phyloP scores from a whole-genome alignment of 2,113 vertebrate species.

The Erythrolamprus reginae region DNA sequence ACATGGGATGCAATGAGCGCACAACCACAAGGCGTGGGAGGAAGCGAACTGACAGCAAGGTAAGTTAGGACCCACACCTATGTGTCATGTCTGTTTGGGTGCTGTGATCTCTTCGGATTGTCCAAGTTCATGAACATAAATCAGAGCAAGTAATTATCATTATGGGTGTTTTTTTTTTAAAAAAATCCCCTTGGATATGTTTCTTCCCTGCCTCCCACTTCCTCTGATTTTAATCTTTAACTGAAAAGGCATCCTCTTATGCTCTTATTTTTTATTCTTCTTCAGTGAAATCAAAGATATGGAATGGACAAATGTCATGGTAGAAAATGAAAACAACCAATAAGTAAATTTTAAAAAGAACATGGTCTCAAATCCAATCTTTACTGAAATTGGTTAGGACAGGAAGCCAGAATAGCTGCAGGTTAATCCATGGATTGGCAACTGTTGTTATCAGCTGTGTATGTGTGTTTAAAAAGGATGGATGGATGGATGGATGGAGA shows the following conservation, averaged over 20 bases:
- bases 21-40: too few relatives aligned
- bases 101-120: background rate
- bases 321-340: background rate
- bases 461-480: too few relatives aligned
- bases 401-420: background rate
- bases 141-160: background rate
- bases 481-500: background rate
- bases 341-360: background rate
- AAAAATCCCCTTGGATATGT: background rate
- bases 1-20: too few relatives aligned
- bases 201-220: accelerated
- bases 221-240: background rate
- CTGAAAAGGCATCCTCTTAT: background rate
- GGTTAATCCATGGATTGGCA: background rate
- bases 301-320: background rate
- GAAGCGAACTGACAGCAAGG: too few relatives aligned
- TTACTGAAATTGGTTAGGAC: background rate
- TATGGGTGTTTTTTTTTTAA: background rate
- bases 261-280: background rate
- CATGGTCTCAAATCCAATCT: background rate
- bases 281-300: background rate
- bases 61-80: too few relatives aligned
- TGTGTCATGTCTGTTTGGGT: background rate
- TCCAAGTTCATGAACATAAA: background rate
- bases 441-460: background rate